Base-by-base conservation (phyloP, 2,113 vertebrate genomes). In the Corythornis vintsioides region DNA sequence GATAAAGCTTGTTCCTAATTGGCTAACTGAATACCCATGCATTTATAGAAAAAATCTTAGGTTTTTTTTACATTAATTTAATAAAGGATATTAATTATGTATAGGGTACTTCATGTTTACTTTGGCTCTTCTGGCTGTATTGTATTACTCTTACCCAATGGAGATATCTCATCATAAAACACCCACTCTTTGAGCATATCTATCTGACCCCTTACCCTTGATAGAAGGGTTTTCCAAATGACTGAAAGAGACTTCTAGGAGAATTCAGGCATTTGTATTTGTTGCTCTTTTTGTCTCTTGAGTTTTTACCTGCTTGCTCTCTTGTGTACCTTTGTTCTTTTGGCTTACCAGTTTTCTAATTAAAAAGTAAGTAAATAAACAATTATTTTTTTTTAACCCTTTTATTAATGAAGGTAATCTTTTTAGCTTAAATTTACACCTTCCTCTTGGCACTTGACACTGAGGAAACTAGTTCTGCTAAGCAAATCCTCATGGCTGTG, bases 401-500 rank as follows among this genome's bases (percentile, higher is more conserved):
- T 81, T 15, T 17, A 28, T 73, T 69, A 50, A 87, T 5, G 15
- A 79, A 29, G 7, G 10, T 66, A 66, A 73, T 64, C 55, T 50
- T 87, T 93, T 63, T 65, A 75, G 59, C 33, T 70, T 69, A 52
- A 93, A 70, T 88, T 76, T 82, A 55, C 1, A 8, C 50, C 38
- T 72, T 40, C 28, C 74, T 84, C 13, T 86, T 89, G 26, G 78
- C 89, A 42, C 56, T 82, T 86, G 74, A 47, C 79, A 13, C 33
- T 43, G 74, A 73, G 47, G 56, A 84, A 76, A 18, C 55, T 66
- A 73, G 80, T 84, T 94, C 76, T 75, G 80, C 80, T 57, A 57
- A 84, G 74, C 89, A 94, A 75, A 94, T 94, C 67, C 71, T 92
- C 47, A 55, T 91, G 83, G 55, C 80, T 93, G 71, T 0, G 78